A percentile compares a stretch with the other conserved stretches of the same genome.
phyloP scores from a whole-genome alignment of 2,113 vertebrate genomes.

The Varanus komodoensis region DNA sequence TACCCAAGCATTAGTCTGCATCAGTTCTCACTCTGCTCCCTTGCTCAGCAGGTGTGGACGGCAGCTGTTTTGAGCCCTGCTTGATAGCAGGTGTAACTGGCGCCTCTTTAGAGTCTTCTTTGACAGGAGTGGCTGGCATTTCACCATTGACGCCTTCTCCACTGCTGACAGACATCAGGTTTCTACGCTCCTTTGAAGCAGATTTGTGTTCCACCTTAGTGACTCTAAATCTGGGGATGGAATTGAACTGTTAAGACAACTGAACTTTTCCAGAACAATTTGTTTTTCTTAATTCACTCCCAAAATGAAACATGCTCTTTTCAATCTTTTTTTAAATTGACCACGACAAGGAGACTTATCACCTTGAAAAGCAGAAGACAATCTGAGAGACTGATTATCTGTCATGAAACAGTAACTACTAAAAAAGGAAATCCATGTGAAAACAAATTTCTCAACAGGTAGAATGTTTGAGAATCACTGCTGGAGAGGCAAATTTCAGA shows the following conservation, averaged over 20 bases:
- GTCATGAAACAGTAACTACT: not conserved
- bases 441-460: not conserved
- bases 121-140: slow-evolving; percentile 72
- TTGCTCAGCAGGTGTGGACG: slow-evolving; percentile 63
- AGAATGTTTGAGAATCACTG: not conserved
- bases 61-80: not conserved
- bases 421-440: not conserved
- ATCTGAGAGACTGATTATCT: not conserved
- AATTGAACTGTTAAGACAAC: not conserved
- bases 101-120: slow-evolving; percentile 56
- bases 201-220: slow-evolving; percentile 90
- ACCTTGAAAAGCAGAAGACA: not conserved
- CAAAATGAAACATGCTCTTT: accelerated
- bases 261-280: not conserved
- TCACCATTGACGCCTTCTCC: slow-evolving; percentile 80
- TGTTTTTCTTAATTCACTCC: not conserved
- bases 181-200: slow-evolving; percentile 82
- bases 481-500: not conserved
- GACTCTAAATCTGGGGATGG: slow-evolving; percentile 87
- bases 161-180: slow-evolving; percentile 76
- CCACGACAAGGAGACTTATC: too few relatives aligned
- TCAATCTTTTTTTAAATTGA: not conserved
- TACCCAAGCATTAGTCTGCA: slow-evolving; percentile 77
- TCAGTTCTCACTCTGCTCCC: slow-evolving; percentile 65
- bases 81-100: slow-evolving; percentile 71